Evolutionary conservation across 2,797 vertebrate genomes (phyloP).

Genomic region (Hapalemur alaotrensis): DNA sequence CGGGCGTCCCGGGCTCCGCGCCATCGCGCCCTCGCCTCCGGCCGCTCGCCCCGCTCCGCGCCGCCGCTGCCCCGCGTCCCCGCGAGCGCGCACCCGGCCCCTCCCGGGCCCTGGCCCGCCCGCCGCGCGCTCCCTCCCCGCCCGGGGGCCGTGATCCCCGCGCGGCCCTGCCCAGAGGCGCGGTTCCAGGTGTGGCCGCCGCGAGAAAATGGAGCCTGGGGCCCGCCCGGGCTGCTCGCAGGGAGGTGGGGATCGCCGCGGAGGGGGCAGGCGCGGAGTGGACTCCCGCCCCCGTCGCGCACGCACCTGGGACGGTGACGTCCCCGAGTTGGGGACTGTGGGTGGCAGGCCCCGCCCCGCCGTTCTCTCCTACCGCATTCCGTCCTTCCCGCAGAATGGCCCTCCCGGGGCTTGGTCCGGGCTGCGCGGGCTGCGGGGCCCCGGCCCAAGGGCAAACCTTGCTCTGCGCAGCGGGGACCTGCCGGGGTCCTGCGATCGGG

Average conservation of each 20-base stretch:
- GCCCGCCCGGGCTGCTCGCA: neutral
- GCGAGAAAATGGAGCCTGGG: neutral
- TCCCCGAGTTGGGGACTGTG: neutral
- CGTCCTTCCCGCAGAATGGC: neutral
- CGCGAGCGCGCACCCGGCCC: neutral
- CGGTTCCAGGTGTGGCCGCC: slow-evolving; percentile 4
- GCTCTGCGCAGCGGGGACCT: fast-evolving
- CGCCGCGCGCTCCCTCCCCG: no score
- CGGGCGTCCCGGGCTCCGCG: neutral
- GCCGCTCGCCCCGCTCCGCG: neutral
- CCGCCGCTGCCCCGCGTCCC: neutral
- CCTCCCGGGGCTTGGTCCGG: neutral
- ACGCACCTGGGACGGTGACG: slow-evolving; percentile 61
- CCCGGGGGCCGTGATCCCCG: neutral
- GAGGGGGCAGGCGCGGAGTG: neutral
- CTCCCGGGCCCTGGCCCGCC: neutral
- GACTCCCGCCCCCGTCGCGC: neutral
- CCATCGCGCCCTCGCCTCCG: slow-evolving; percentile 57
- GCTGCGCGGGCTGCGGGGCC: neutral
- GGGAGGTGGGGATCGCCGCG: neutral
- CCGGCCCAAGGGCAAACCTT: neutral
- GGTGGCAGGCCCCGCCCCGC: slow-evolving; percentile 41
- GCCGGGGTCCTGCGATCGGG: fast-evolving
- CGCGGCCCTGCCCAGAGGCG: neutral
- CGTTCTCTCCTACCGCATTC: neutral